Base-by-base conservation (phyloP, 2,888 invertebrate genomes). In the Papilio protenor region DNA sequence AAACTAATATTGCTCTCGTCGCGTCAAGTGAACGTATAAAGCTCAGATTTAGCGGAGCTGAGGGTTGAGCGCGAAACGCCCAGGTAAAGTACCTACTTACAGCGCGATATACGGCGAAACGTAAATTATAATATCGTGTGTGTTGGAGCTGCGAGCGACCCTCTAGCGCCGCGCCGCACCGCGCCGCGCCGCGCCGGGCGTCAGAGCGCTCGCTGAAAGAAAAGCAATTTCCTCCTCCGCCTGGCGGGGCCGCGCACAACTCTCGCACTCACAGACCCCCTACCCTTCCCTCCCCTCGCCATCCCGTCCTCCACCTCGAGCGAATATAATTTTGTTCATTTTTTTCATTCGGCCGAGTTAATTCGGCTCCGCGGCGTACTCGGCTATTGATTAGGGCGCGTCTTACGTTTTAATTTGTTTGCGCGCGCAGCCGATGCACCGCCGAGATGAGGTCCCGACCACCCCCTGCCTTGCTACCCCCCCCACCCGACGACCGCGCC, bases 311-410 rank as follows among this genome's bases (percentile, higher is more conserved):
- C 90, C 92, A 90, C 92, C 92, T 92, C 92, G 93, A 94, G 94
- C 94, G 94, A 94, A 94, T 94, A 94, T 94, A 94, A 94, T 94
- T 94, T 94, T 94, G 94, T 94, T 94, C 94, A 94, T 94, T 94
- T 94, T 94, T 94, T 94, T 75, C 92, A 94, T 94, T 94, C 93
- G 94, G 93, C 89, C 92, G 93, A 94, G 94, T 94, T 94, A 94
- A 94, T 94, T 94, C 94, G 91, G 92, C 93, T 94, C 89, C 92
- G 92, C 92, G 92, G 93, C 92, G 92, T 89, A 91, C 92, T 90
- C 91, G 91, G 94, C 94, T 94, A 94, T 94, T 94, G 94, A 94
- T 94, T 94, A 94, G 94, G 94, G 93, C 93, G 94, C 94, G 94
- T 94, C 94, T 94, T 94, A 94, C 93, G 92, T 93, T 94, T 94